These are phyloP conservation scores for Laticauda laticaudata DNA, from an alignment of 2,113 vertebrate species.

Conservation along the genomic window DNA sequence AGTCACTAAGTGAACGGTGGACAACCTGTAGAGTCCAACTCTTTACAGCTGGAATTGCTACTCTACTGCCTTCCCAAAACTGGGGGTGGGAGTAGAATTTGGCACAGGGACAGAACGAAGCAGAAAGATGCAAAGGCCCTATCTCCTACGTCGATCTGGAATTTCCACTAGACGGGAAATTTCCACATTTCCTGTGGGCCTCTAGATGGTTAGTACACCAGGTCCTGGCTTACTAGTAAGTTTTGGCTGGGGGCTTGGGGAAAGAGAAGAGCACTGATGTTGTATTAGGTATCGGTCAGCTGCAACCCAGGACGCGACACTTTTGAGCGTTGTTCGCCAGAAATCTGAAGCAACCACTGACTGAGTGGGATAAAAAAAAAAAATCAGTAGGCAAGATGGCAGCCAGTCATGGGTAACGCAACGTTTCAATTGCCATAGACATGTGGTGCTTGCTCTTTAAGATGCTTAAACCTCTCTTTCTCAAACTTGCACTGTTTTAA, in stretches of 20 bases:
- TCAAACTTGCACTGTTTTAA: background rate
- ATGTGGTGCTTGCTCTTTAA: background rate
- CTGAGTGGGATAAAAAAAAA: too few species aligned
- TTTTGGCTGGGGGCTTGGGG: background rate
- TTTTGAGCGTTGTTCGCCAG: too few species aligned
- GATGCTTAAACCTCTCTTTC: background rate
- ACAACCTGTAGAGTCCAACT: too few species aligned
- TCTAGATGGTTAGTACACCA: background rate
- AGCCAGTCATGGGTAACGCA: background rate
- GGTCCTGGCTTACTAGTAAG: background rate
- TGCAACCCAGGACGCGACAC: background rate
- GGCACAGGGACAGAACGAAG: background rate
- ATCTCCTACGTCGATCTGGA: background rate
- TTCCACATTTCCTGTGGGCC: background rate
- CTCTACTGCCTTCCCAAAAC: background rate
- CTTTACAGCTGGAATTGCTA: background rate
- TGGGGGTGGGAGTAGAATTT: background rate
- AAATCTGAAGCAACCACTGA: background rate
- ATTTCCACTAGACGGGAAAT: background rate
- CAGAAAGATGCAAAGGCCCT: background rate
- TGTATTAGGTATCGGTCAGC: background rate
- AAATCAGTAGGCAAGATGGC: too few species aligned
- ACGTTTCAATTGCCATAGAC: background rate
- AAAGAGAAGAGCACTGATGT: background rate
- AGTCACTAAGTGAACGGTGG: too few species aligned